These are phyloP conservation scores for Thysanoteuthis rhombus DNA, from an alignment of 2,888 invertebrate genomes.

Conservation along the genomic window DNA sequence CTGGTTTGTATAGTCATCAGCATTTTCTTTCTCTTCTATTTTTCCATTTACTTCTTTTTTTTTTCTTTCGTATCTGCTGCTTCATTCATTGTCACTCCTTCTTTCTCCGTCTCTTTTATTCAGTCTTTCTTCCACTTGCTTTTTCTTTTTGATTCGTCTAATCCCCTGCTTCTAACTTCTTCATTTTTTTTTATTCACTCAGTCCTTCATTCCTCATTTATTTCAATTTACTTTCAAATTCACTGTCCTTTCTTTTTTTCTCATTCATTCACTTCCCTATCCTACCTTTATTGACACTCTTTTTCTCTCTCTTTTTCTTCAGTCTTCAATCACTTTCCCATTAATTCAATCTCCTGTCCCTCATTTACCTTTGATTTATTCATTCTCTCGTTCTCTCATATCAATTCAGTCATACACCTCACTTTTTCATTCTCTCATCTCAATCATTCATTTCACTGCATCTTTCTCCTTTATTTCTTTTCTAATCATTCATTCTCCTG, in stretches of 20 bases:
- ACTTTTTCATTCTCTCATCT: too few relatives aligned
- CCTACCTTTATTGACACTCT: neutral
- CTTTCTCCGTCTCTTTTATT: neutral
- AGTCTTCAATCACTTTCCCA: neutral
- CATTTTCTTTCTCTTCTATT: neutral
- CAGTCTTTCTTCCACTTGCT: neutral
- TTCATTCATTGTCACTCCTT: neutral
- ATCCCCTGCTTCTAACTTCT: neutral
- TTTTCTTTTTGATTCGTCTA: neutral
- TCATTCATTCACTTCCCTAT: neutral
- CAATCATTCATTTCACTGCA: too few relatives aligned
- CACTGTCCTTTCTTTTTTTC: neutral
- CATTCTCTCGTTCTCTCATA: neutral
- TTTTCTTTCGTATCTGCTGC: neutral
- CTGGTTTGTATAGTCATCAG: neutral
- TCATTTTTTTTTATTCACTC: too few relatives aligned
- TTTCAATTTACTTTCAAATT: neutral
- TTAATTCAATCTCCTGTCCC: neutral
- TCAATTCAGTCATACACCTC: too few relatives aligned
- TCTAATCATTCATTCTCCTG: too few relatives aligned
- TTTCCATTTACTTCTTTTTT: neutral
- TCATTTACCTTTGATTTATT: neutral
- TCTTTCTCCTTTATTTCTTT: too few relatives aligned
- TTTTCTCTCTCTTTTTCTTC: neutral
- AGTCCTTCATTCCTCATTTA: neutral